Percentiles rank a stretch among this genome's conserved stretches.
These are phyloP conservation scores for Himalopsyche tibetana DNA, from an alignment of 2,888 invertebrate genomes.

Conservation along the genomic window DNA sequence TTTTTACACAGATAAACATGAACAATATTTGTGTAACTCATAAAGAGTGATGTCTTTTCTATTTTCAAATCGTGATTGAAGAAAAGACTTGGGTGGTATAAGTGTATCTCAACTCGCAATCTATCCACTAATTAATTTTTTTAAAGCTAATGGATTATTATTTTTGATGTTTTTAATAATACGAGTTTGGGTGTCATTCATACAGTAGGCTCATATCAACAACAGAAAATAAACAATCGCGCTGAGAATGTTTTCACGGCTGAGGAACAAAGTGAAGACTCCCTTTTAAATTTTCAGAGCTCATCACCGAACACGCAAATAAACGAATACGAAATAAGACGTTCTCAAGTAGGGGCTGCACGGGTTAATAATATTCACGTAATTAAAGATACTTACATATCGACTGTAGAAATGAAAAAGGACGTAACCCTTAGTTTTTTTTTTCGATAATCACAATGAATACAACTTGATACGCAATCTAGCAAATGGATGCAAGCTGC, in stretches of 20 bases:
- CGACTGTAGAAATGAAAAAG: no score
- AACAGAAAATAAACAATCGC: slow-evolving; percentile 24
- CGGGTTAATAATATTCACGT: no score
- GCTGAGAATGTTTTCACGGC: not conserved
- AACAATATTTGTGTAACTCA: no score
- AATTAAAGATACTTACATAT: no score
- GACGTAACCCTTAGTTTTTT: no score
- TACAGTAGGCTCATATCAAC: slow-evolving; percentile 20
- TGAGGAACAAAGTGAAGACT: not conserved
- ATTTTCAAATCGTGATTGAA: no score
- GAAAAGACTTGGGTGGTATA: not conserved
- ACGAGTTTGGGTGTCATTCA: not conserved
- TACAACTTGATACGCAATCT: no score
- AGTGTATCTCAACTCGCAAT: not conserved
- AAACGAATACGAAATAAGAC: not conserved
- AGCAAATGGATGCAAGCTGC: no score
- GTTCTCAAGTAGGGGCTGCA: no score
- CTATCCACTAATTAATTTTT: not conserved
- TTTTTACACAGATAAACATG: no score
- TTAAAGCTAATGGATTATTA: slow-evolving; percentile 10
- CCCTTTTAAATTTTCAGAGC: slow-evolving; percentile 12
- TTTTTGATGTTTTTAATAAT: not conserved
- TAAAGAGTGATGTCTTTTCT: no score
- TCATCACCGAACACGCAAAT: not conserved
- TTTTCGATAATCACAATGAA: no score